Base-by-base conservation (phyloP, 1,140 invertebrate genomes). In the Physella acuta region DNA sequence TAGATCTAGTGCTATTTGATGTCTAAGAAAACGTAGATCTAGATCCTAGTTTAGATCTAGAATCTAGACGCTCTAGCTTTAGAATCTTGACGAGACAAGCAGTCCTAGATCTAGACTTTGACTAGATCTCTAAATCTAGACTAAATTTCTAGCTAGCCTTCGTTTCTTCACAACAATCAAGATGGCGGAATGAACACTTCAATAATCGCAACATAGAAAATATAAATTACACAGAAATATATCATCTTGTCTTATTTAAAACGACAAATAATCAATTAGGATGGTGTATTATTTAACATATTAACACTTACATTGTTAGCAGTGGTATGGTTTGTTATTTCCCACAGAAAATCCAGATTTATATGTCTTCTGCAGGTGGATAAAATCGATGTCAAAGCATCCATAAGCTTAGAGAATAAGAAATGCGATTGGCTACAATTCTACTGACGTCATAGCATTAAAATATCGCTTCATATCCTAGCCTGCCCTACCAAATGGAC, bases 261-360 rank as follows among this genome's bases (percentile, higher is more conserved):
- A n/a, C 16, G 16, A 34, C 33, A 3, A 20, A 20, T 20, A 34
- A 34, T 30, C 16, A 2, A 33, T 8, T 55, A 55, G 2, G 28
- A 55, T 5, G 5, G n/a, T 24, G 17, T 30, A 24, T 26, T 26
- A 24, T 30, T 30, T 11, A 17, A 3, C 31, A 34, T 58, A 58
- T 20, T 30, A 63, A 31, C 55, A 71, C 55, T 73, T 73, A 76
- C 75, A 70, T 51, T 73, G 58, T 70, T 71, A 16, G 34, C 59
- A 56, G 61, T 59, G 24, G 59, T 61, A 34, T 68, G 56, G 49
- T 63, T 49, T 5, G 64, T 39, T 62, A 66, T 76, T 56, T 72
- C 75, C 75, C 74, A 76, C 71, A 78, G 65, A 73, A 76, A 76
- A 63, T 78, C 75, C 51, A 78, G 74, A 73, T 73, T 75, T 31